Percentiles rank a stretch among this genome's conserved stretches.
phyloP scores from a whole-genome alignment of 2,797 vertebrate species.

The Lutjanus campechanus region DNA sequence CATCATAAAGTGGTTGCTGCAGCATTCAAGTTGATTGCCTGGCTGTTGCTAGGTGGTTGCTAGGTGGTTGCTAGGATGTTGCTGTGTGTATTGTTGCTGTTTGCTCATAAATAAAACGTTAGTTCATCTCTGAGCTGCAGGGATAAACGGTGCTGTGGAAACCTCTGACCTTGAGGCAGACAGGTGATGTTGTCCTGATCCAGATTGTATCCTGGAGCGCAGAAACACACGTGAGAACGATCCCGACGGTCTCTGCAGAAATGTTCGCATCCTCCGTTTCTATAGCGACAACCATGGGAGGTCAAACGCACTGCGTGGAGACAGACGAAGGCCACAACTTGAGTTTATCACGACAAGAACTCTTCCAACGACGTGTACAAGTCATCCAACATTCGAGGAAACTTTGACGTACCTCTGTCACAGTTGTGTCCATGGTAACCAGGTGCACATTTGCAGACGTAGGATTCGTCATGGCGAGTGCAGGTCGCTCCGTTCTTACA shows the following conservation, averaged over 20 bases:
- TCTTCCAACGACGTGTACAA: too few relatives aligned
- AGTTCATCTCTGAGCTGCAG: background rate
- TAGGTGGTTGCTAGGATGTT: too few relatives aligned
- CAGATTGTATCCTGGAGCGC: slow-evolving; percentile 79
- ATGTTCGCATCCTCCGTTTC: slow-evolving; percentile 86
- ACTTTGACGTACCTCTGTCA: slow-evolving; percentile 72
- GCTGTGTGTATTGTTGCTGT: background rate
- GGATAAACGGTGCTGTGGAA: too few relatives aligned
- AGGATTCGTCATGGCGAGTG: slow-evolving; percentile 63
- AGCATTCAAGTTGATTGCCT: too few relatives aligned
- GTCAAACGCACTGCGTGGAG: slow-evolving; percentile 28
- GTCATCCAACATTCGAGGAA: fast-evolving
- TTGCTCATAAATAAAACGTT: background rate
- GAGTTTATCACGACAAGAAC: background rate
- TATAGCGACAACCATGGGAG: slow-evolving; percentile 70
- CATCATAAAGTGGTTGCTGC: too few relatives aligned
- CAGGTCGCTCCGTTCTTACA: slow-evolving; percentile 85
- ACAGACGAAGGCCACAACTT: background rate
- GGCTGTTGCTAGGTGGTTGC: too few relatives aligned
- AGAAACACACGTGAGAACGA: slow-evolving; percentile 70
- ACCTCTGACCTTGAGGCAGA: slow-evolving; percentile 74
- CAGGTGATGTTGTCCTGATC: slow-evolving; percentile 81
- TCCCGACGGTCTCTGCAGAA: slow-evolving; percentile 76
- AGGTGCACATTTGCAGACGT: slow-evolving; percentile 79
- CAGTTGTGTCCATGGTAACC: slow-evolving; percentile 83